Percentiles rank a stretch among this genome's conserved stretches.
Evolutionary conservation across 2,888 invertebrate species (phyloP).

Genomic region (Amphipyra tragopoginis): DNA sequence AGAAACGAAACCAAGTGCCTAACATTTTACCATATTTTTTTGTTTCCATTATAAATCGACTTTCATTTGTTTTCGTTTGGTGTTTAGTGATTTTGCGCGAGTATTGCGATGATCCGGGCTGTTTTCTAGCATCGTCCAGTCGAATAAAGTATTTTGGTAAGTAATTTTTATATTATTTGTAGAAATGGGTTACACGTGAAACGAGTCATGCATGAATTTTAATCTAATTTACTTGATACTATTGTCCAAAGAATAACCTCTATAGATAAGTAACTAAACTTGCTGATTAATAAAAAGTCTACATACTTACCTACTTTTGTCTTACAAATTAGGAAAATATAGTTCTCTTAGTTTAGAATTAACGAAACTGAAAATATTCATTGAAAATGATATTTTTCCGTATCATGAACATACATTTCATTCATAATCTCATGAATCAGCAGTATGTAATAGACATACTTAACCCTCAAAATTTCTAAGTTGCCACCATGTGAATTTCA

Average conservation of each 20-base stretch:
- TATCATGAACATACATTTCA: conserved; percentile 9
- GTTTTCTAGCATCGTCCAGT: conserved; percentile 89
- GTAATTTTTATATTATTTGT: conserved; percentile 53
- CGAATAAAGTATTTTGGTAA: conserved; percentile 83
- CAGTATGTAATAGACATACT: background rate
- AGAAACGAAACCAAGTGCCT: conserved; percentile 80
- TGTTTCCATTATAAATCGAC: conserved; percentile 61
- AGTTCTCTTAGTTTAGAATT: background rate
- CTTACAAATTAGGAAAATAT: background rate
- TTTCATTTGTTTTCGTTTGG: conserved; percentile 70
- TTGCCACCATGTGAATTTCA: background rate
- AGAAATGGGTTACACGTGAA: conserved; percentile 16
- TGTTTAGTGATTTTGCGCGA: conserved; percentile 76
- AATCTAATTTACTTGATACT: background rate
- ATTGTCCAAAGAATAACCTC: background rate
- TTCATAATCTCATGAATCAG: conserved; percentile 3
- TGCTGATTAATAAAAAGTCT: too few species aligned
- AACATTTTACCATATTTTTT: conserved; percentile 69
- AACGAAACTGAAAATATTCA: background rate
- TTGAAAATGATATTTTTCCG: background rate
- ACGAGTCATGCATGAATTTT: conserved; percentile 22
- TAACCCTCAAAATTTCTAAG: conserved; percentile 34
- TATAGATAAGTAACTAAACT: background rate
- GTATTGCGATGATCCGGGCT: conserved; percentile 85
- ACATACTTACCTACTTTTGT: background rate